Conservation (phyloP, 2,797 vertebrate genomes). For the Tapirus indicus region DNA sequence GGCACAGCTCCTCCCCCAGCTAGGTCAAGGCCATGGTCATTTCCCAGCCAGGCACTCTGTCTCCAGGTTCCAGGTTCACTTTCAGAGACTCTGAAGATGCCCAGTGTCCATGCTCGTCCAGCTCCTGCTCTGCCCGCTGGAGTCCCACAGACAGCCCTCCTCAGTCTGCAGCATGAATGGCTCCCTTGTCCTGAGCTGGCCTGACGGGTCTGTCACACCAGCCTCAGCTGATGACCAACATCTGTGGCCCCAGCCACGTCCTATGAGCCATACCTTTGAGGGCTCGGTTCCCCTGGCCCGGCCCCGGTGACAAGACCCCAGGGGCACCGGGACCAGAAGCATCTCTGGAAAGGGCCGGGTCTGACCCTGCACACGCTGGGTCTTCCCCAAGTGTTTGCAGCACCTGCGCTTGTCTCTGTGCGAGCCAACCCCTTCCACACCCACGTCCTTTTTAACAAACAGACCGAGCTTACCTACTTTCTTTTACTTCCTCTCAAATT, state of each 20-base stretch:
- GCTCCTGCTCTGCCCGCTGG: not conserved
- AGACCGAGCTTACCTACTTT: no score
- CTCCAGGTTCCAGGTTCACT: not conserved
- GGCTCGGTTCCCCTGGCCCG: not conserved
- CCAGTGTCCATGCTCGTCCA: fast-evolving
- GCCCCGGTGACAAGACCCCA: not conserved
- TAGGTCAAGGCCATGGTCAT: not conserved
- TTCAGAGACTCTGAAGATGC: not conserved
- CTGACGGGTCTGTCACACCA: fast-evolving
- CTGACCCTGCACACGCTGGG: fast-evolving
- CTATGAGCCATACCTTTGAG: not conserved
- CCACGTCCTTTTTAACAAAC: fast-evolving
- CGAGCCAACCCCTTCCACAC: fast-evolving
- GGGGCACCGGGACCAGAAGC: fast-evolving
- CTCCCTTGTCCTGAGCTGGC: not conserved
- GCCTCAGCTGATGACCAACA: no score
- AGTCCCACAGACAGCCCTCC: no score
- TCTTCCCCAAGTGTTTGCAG: no score
- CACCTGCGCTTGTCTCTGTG: fast-evolving
- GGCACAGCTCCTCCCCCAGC: not conserved
- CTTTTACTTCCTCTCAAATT: no score
- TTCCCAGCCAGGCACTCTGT: not conserved
- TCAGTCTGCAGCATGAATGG: fast-evolving
- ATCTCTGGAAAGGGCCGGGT: not conserved
- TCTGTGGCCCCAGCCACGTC: not conserved